Percentiles rank a stretch among this genome's conserved stretches.
phyloP scores from a whole-genome alignment of 2,888 invertebrate species.

The Caenorhabditis sp. region DNA sequence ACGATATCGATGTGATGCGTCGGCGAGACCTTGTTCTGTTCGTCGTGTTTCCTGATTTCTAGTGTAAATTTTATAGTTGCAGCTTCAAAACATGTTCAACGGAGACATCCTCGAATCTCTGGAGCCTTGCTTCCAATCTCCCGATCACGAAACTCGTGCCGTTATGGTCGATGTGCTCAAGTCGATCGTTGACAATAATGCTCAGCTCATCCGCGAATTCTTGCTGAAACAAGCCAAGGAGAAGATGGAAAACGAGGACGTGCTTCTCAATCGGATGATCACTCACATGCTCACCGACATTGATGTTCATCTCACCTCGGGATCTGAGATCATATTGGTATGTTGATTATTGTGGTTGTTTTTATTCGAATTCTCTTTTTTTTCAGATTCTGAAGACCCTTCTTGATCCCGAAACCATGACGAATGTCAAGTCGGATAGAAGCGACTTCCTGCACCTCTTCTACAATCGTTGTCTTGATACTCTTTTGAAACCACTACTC shows the following conservation, averaged over 20 bases:
- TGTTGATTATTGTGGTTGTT: not conserved
- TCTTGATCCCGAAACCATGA: slow-evolving; percentile 80
- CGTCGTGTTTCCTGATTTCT: slow-evolving; percentile 76
- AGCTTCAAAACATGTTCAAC: slow-evolving; percentile 76
- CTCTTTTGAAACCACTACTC: slow-evolving; percentile 95
- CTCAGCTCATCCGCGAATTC: slow-evolving; percentile 96
- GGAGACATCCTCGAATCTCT: slow-evolving; percentile 79
- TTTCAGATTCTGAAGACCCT: slow-evolving; percentile 76
- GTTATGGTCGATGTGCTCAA: slow-evolving; percentile 95
- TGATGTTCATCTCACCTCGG: slow-evolving; percentile 95
- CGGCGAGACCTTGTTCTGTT: slow-evolving; percentile 96
- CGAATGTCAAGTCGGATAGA: slow-evolving; percentile 91
- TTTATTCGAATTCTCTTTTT: no score
- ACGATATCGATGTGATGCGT: slow-evolving; percentile 90
- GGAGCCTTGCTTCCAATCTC: slow-evolving; percentile 84
- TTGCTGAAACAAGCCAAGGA: slow-evolving; percentile 93
- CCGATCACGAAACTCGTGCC: slow-evolving; percentile 95
- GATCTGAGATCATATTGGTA: slow-evolving; percentile 95
- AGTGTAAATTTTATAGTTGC: slow-evolving; percentile 17
- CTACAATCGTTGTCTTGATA: slow-evolving; percentile 98
- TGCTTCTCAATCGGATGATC: slow-evolving; percentile 94
- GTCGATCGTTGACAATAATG: slow-evolving; percentile 98
- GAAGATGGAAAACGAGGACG: slow-evolving; percentile 88
- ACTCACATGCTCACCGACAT: slow-evolving; percentile 97
- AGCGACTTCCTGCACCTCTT: slow-evolving; percentile 98